Percentiles rank a stretch among this genome's conserved stretches.
phyloP scores from a whole-genome alignment of 2,113 vertebrate species.

The Caranx melampygus region DNA sequence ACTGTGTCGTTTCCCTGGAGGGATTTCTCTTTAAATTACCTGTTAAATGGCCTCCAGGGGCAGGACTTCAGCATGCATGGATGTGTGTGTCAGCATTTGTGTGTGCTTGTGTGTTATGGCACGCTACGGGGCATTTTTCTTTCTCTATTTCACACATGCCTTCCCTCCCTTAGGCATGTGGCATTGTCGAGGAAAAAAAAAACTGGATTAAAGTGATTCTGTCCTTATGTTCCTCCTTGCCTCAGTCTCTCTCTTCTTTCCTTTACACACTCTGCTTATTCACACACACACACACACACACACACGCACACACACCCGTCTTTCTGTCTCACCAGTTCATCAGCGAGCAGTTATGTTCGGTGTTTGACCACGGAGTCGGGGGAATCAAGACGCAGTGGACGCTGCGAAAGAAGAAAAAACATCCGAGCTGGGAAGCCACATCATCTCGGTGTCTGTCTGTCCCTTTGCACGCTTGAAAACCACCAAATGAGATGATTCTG shows the following conservation, averaged over 20 bases:
- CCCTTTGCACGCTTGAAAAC: neutral
- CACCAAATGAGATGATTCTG: neutral
- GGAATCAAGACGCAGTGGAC: constrained; percentile 18
- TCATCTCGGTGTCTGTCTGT: neutral
- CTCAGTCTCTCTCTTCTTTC: constrained; percentile 26
- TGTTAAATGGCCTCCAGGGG: constrained; percentile 82
- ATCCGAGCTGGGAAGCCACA: neutral
- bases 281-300: neutral
- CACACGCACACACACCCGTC: constrained; percentile 12
- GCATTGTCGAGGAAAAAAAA: constrained; percentile 55
- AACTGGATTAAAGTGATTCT: constrained; percentile 69
- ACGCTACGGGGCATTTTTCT: constrained; percentile 66
- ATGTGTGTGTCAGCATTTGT: constrained; percentile 50
- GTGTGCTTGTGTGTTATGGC: constrained; percentile 54
- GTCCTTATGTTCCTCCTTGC: constrained; percentile 72
- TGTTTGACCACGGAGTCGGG: constrained; percentile 41
- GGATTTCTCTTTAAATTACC: constrained; percentile 84
- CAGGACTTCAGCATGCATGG: constrained; percentile 44
- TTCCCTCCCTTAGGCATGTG: constrained; percentile 68
- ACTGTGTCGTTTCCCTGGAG: constrained; percentile 71
- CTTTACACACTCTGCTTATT: neutral
- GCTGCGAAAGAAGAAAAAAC: constrained; percentile 10
- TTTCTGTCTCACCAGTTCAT: constrained; percentile 39
- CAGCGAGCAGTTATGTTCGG: constrained; percentile 29
- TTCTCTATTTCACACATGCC: constrained; percentile 76